Conservation (phyloP, 1,140 invertebrate species). For the Musca domestica region DNA sequence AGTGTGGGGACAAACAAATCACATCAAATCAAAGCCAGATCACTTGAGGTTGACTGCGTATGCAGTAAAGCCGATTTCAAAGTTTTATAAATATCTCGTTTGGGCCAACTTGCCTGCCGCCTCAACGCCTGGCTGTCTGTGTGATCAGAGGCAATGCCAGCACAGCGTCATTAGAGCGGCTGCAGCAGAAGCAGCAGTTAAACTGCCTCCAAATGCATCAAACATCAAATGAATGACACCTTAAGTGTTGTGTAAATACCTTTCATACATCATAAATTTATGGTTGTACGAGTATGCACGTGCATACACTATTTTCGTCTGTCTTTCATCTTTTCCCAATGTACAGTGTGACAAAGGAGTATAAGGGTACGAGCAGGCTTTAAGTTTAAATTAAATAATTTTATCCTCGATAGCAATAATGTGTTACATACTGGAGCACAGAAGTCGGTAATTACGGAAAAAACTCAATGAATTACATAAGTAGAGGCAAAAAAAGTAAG, state of each 20-base stretch:
- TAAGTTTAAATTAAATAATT: neutral
- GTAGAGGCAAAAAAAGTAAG: too few species aligned
- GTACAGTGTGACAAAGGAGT: neutral
- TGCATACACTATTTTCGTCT: too few species aligned
- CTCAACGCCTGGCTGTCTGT: too few species aligned
- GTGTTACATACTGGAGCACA: neutral
- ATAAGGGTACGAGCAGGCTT: neutral
- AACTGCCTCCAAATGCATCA: conserved; percentile 3
- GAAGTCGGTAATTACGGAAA: too few species aligned
- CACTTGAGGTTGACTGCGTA: conserved; percentile 7
- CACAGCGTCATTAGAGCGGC: conserved; percentile 24
- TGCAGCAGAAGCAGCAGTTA: conserved; percentile 4
- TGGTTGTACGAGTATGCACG: too few species aligned
- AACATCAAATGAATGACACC: conserved; percentile 18
- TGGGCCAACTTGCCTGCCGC: too few species aligned
- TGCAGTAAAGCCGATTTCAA: conserved; percentile 49
- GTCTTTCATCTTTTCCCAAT: too few species aligned
- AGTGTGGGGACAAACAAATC: too few species aligned
- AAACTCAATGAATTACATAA: too few species aligned
- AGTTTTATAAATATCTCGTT: too few species aligned
- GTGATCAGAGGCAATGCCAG: conserved; percentile 27
- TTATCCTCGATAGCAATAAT: neutral
- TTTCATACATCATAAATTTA: conserved; percentile 13
- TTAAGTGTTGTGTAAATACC: conserved; percentile 17
- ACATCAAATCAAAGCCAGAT: too few species aligned